A percentile compares a stretch with the other conserved stretches of the same genome.
phyloP scores from a whole-genome alignment of 2,113 vertebrate genomes.

The Polyodon spathula region DNA sequence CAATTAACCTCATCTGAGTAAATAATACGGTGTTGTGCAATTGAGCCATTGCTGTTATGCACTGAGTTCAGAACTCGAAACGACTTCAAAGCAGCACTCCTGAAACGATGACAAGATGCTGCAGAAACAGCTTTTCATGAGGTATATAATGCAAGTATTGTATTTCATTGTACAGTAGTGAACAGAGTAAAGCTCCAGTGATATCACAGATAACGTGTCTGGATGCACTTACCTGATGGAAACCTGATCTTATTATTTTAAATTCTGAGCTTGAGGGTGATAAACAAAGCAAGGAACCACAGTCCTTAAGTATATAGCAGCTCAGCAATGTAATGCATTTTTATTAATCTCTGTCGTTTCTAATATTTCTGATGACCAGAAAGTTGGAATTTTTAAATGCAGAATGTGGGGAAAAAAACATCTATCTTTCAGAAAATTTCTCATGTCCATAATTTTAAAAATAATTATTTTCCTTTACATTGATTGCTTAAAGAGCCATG shows the following conservation, averaged over 20 bases:
- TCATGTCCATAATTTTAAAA: no score
- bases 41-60: conserved; percentile 84
- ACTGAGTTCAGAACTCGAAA: conserved; percentile 88
- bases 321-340: conserved; percentile 11
- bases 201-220: conserved; percentile 96
- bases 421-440: no score
- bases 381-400: conserved; percentile 38
- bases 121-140: conserved; percentile 93
- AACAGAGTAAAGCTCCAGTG: conserved; percentile 76
- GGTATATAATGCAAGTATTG: conserved; percentile 91
- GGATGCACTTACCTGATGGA: conserved; percentile 97
- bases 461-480: no score
- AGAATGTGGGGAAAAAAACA: conserved; percentile 32
- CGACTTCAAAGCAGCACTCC: conserved; percentile 86
- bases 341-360: background rate
- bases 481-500: no score
- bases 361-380: conserved; percentile 9
- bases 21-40: conserved; percentile 94
- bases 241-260: conserved; percentile 88
- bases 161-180: conserved; percentile 95
- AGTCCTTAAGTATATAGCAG: conserved; percentile 22
- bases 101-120: conserved; percentile 98
- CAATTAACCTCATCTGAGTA: conserved; percentile 99
- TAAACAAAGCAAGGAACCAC: conserved; percentile 53
- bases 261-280: conserved; percentile 78